phyloP scores from a whole-genome alignment of 2,113 vertebrate genomes.

The Fulica atra region DNA sequence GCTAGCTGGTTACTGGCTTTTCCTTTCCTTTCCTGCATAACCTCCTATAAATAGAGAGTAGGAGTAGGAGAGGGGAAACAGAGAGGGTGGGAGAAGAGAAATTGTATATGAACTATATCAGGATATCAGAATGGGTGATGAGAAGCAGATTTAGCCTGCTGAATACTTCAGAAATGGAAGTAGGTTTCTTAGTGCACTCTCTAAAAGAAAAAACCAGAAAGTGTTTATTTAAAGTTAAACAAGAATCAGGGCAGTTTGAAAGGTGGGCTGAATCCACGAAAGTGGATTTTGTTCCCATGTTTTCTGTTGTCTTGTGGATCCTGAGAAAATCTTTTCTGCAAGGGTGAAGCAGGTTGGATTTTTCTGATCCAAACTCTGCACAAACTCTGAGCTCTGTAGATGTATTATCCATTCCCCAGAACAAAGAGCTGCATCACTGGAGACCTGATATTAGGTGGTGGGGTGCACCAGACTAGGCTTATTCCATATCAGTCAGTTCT shows the following conservation, averaged over 20 bases:
- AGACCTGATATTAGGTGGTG: background rate
- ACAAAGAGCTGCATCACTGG: background rate
- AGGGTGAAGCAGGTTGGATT: background rate
- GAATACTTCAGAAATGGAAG: conserved; percentile 22
- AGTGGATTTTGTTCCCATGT: background rate
- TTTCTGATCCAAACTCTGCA: background rate
- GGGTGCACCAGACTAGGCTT: background rate
- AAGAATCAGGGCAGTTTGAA: background rate
- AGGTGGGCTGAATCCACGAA: background rate
- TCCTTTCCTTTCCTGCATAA: background rate
- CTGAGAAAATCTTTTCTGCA: background rate
- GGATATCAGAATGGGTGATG: background rate
- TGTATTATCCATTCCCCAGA: background rate
- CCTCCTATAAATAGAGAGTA: background rate
- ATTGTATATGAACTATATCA: background rate
- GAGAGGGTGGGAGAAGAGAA: background rate
- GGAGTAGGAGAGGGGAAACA: background rate
- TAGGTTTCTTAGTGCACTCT: background rate
- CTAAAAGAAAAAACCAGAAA: too few relatives aligned
- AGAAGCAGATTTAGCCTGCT: conserved; percentile 5
- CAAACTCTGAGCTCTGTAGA: background rate
- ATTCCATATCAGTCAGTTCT: background rate
- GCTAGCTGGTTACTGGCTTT: background rate
- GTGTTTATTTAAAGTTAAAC: background rate
- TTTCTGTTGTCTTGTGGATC: background rate